A percentile compares a stretch with the other conserved stretches of the same genome.
These are phyloP conservation scores for Psilopogon haemacephalus DNA, from an alignment of 2,113 vertebrate species.

Conservation along the genomic window DNA sequence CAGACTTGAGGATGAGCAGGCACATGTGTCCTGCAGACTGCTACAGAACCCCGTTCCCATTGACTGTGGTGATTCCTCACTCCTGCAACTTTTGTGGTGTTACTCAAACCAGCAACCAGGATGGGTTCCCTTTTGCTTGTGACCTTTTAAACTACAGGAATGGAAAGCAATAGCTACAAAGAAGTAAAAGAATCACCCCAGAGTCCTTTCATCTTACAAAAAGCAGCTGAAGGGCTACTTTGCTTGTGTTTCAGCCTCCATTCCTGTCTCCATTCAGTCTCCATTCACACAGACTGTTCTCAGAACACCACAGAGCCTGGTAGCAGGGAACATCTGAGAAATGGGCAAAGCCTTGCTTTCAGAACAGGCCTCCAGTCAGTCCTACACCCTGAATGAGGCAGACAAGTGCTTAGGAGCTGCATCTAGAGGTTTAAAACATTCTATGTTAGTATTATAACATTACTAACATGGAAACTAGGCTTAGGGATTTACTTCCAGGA, in stretches of 20 bases:
- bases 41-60: not conserved
- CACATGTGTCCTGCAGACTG: rapidly evolving
- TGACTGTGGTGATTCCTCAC: not conserved
- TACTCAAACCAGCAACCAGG: not conserved
- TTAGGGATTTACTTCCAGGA: not conserved
- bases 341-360: not conserved
- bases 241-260: not conserved
- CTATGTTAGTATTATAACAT: not conserved
- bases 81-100: not conserved
- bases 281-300: rapidly evolving
- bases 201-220: not conserved
- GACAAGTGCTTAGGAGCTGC: not conserved
- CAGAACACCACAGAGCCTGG: rapidly evolving
- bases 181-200: not conserved
- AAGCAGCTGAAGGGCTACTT: not conserved
- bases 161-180: not conserved
- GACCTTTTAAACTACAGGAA: not conserved
- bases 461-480: not conserved
- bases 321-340: not conserved
- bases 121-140: not conserved
- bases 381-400: not conserved
- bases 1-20: not conserved
- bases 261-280: too few species aligned
- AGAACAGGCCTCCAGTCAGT: not conserved
- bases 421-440: not conserved